A percentile compares a stretch with the other conserved stretches of the same genome.
Evolutionary conservation across 2,797 vertebrate species (phyloP).

Genomic region (Pseudomugil gertrudae): DNA sequence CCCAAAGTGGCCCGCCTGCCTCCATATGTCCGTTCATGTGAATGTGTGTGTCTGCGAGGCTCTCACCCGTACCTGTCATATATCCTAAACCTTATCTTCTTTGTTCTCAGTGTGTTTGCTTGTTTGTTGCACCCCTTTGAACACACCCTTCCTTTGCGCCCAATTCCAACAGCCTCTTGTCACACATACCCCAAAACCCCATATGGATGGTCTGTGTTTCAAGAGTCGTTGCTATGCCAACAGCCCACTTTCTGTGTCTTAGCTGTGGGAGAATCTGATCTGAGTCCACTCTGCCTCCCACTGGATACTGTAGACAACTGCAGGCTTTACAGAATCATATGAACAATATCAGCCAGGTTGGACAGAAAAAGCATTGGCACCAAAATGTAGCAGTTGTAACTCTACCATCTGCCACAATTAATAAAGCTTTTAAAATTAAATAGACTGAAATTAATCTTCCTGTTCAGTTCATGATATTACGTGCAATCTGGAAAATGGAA

Average conservation of each 20-base stretch:
- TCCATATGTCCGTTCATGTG: slow-evolving; percentile 79
- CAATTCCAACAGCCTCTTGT: slow-evolving; percentile 53
- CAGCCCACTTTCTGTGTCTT: slow-evolving; percentile 83
- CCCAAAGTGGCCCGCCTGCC: slow-evolving; percentile 81
- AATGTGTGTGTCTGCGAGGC: slow-evolving; percentile 80
- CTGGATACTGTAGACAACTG: slow-evolving; percentile 78
- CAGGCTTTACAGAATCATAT: slow-evolving; percentile 58
- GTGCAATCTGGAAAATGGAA: slow-evolving; percentile 31
- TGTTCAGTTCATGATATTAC: slow-evolving; percentile 13
- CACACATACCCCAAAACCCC: slow-evolving; percentile 60
- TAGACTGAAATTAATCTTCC: slow-evolving; percentile 29
- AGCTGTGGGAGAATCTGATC: slow-evolving; percentile 76
- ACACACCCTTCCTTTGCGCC: slow-evolving; percentile 62
- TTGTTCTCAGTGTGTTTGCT: slow-evolving; percentile 80
- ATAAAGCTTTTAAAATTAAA: slow-evolving; percentile 40
- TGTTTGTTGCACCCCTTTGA: slow-evolving; percentile 81
- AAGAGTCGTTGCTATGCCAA: slow-evolving; percentile 85
- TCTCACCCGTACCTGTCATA: slow-evolving; percentile 90
- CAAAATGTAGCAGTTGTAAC: slow-evolving; percentile 51
- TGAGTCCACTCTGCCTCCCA: slow-evolving; percentile 82
- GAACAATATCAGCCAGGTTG: slow-evolving; percentile 41
- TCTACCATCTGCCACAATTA: slow-evolving; percentile 59
- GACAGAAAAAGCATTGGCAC: slow-evolving; percentile 56
- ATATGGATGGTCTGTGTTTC: slow-evolving; percentile 79
- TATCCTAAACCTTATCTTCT: slow-evolving; percentile 84